phyloP scores from a whole-genome alignment of 53 echinoderm and acorn worm genomes.

The Pentamera pediparva region DNA sequence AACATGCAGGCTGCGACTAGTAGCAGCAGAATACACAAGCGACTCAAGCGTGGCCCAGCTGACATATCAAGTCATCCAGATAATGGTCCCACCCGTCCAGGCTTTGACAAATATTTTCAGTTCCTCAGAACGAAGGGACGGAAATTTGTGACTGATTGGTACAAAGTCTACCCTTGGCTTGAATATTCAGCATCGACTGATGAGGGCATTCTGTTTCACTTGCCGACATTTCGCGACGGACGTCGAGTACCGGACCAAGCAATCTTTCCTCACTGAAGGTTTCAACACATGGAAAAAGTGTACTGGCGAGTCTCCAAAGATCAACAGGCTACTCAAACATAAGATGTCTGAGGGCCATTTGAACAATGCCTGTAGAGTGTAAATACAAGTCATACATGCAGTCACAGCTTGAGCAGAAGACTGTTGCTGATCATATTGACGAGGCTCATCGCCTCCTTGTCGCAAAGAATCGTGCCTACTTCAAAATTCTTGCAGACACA shows the following conservation, averaged over 20 bases:
- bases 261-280: background rate
- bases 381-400: slow-evolving; percentile 12
- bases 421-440: slow-evolving; percentile 8
- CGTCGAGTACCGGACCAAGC: background rate
- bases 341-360: slow-evolving; percentile 21
- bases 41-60: slow-evolving; percentile 6
- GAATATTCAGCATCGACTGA: slow-evolving; percentile 28
- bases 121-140: slow-evolving; percentile 11
- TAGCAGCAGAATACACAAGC: background rate
- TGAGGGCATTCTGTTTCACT: background rate
- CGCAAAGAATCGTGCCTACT: background rate
- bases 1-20: background rate
- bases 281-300: slow-evolving; percentile 31
- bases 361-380: slow-evolving; percentile 16
- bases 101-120: background rate
- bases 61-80: slow-evolving; percentile 20
- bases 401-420: slow-evolving; percentile 13
- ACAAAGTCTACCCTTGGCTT: slow-evolving; percentile 4
- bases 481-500: slow-evolving; percentile 17
- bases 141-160: slow-evolving; percentile 17
- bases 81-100: slow-evolving; percentile 19
- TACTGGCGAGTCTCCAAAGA: background rate
- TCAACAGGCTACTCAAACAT: slow-evolving; percentile 20
- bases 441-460: slow-evolving; percentile 16
- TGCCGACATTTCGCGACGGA: slow-evolving; percentile 2